phyloP scores from a whole-genome alignment of 2,797 vertebrate species.

The Aeoliscus strigatus region DNA sequence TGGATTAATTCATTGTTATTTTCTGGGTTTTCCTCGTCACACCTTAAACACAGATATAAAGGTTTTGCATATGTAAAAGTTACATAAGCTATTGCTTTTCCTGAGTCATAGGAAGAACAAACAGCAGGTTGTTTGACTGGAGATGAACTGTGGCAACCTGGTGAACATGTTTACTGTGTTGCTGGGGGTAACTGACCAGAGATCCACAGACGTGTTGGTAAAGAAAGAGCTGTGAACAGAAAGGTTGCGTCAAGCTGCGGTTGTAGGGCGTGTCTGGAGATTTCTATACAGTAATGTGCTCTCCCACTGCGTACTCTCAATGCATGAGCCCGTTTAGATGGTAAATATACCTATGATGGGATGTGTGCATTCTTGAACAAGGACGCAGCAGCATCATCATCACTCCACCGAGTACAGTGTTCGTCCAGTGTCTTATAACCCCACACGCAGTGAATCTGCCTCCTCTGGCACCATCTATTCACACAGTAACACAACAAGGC shows the following conservation, averaged over 20 bases:
- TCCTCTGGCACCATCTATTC: constrained; percentile 29
- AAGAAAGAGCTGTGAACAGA: constrained; percentile 8
- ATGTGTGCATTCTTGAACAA: not conserved
- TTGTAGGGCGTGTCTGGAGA: constrained; percentile 28
- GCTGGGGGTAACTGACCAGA: constrained; percentile 11
- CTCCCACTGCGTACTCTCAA: not conserved
- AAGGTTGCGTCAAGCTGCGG: constrained; percentile 25
- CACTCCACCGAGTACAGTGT: not conserved
- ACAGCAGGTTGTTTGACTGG: not conserved
- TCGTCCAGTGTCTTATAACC: no score
- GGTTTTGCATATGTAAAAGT: no score
- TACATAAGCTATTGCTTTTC: not conserved
- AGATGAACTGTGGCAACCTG: not conserved
- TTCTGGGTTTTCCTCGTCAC: no score
- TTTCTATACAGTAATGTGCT: not conserved
- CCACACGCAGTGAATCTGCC: not conserved
- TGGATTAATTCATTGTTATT: no score
- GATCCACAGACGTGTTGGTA: constrained; percentile 18
- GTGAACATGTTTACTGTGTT: constrained; percentile 12
- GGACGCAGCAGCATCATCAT: constrained; percentile 2
- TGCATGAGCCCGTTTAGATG: constrained; percentile 1
- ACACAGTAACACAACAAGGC: constrained; percentile 45
- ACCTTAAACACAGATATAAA: no score
- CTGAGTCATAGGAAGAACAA: not conserved
- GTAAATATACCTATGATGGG: constrained; percentile 5